Conservation (phyloP, 2,113 vertebrate genomes). For the Spea multiplicata region DNA sequence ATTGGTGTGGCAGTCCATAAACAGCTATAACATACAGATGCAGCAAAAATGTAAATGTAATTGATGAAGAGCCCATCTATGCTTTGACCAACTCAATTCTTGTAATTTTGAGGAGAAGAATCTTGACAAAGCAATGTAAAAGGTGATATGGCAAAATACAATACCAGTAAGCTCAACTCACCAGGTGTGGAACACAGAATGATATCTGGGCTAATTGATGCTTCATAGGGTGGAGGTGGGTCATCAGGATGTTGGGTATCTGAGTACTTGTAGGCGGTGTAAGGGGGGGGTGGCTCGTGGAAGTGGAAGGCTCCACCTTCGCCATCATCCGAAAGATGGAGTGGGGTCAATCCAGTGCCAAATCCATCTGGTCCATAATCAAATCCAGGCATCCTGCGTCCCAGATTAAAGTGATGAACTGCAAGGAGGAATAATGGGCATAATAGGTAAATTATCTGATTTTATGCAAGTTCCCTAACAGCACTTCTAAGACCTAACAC, state of each 20-base stretch:
- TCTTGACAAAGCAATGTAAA: too few species aligned
- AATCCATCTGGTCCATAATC: slow-evolving; percentile 92
- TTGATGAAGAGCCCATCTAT: too few species aligned
- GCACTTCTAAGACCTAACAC: too few species aligned
- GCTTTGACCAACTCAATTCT: too few species aligned
- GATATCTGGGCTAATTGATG: slow-evolving; percentile 88
- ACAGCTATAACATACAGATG: too few species aligned
- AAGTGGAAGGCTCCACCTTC: slow-evolving; percentile 96
- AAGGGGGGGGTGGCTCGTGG: slow-evolving; percentile 93
- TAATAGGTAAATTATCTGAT: too few species aligned
- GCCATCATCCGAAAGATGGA: slow-evolving; percentile 95
- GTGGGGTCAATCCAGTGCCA: slow-evolving; percentile 91
- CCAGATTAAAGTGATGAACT: slow-evolving; percentile 98
- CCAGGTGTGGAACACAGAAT: slow-evolving; percentile 85
- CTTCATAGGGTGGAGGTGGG: slow-evolving; percentile 93
- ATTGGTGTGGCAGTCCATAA: too few species aligned
- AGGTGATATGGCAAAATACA: too few species aligned
- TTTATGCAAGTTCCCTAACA: too few species aligned
- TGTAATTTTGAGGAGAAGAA: too few species aligned
- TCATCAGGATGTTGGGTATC: slow-evolving; percentile 92
- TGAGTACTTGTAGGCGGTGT: slow-evolving; percentile 94
- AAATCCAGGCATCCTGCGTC: slow-evolving; percentile 90
- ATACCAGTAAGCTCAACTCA: slow-evolving; percentile 50
- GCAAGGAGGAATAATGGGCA: slow-evolving; percentile 9
- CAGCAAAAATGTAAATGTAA: too few species aligned